A percentile compares a stretch with the other conserved stretches of the same genome.
phyloP scores from a whole-genome alignment of 2,888 invertebrate genomes.

The Pachycephus smyrnensis region DNA sequence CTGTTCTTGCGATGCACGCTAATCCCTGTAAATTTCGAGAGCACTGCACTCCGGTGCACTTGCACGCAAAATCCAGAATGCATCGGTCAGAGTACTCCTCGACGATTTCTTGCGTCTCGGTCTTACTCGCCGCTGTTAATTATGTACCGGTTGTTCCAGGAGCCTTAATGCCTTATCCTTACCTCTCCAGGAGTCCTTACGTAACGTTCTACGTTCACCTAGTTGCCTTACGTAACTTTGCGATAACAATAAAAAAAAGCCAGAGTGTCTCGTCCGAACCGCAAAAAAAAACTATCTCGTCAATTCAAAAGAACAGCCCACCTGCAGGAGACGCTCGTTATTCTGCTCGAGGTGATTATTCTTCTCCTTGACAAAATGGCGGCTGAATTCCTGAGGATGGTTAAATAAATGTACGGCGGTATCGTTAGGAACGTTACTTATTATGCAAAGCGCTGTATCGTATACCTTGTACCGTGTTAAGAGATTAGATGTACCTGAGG shows the following conservation, averaged over 20 bases:
- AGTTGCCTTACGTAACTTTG: neutral
- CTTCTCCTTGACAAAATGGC: neutral
- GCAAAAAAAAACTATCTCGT: too few relatives aligned
- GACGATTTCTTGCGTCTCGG: neutral
- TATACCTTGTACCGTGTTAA: neutral
- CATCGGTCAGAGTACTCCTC: neutral
- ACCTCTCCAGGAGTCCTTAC: neutral
- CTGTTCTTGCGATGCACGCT: neutral
- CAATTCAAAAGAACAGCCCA: neutral
- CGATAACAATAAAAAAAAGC: too few relatives aligned
- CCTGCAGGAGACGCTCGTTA: neutral
- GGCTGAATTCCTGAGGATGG: neutral
- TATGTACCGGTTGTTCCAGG: neutral
- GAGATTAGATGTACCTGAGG: neutral
- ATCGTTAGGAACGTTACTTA: neutral
- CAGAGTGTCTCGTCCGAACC: too few relatives aligned
- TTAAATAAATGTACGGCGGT: neutral
- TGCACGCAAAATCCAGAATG: neutral
- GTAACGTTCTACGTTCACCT: neutral
- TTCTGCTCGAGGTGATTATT: neutral
- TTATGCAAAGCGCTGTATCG: neutral
- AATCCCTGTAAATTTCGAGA: slow-evolving; percentile 1
- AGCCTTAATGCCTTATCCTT: neutral
- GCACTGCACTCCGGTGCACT: neutral
- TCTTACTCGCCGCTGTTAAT: neutral